phyloP scores from a whole-genome alignment of 2,888 invertebrate species.

The Lithosia quadra region DNA sequence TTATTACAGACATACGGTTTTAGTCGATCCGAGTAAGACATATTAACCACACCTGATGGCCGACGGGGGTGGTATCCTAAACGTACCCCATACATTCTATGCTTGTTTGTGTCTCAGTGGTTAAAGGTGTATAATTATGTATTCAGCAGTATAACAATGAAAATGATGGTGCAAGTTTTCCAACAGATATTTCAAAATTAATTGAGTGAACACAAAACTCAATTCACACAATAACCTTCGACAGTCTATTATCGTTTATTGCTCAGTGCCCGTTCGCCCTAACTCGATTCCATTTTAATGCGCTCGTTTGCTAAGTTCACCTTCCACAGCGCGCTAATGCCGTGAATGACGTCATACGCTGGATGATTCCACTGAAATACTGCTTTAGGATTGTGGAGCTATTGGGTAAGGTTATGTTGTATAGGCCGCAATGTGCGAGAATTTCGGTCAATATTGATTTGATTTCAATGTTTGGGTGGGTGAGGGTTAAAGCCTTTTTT shows the following conservation, averaged over 20 bases:
- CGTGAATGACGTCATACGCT: conserved; percentile 36
- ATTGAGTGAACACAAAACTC: conserved; percentile 12
- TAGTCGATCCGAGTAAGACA: too few relatives aligned
- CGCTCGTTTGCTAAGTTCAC: conserved; percentile 52
- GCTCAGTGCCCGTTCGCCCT: conserved; percentile 36
- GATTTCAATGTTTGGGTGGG: neutral
- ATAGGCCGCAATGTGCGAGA: neutral
- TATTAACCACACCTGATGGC: too few relatives aligned
- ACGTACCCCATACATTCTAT: too few relatives aligned
- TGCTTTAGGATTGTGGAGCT: conserved; percentile 11
- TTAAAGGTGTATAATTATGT: too few relatives aligned
- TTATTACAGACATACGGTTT: too few relatives aligned
- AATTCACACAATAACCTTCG: conserved; percentile 17
- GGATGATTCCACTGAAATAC: conserved; percentile 29
- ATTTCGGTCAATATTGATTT: neutral
- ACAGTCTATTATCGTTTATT: conserved; percentile 22
- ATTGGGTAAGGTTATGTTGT: neutral
- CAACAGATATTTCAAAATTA: conserved; percentile 12
- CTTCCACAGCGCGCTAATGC: conserved; percentile 45
- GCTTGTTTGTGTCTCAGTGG: too few relatives aligned
- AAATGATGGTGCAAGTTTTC: conserved; percentile 3
- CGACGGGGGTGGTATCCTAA: too few relatives aligned
- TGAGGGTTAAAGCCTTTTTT: neutral
- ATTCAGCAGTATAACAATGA: neutral
- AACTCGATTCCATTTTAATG: conserved; percentile 51